Base-by-base conservation (phyloP, 2,113 vertebrate species). In the Pluvianellus socialis region DNA sequence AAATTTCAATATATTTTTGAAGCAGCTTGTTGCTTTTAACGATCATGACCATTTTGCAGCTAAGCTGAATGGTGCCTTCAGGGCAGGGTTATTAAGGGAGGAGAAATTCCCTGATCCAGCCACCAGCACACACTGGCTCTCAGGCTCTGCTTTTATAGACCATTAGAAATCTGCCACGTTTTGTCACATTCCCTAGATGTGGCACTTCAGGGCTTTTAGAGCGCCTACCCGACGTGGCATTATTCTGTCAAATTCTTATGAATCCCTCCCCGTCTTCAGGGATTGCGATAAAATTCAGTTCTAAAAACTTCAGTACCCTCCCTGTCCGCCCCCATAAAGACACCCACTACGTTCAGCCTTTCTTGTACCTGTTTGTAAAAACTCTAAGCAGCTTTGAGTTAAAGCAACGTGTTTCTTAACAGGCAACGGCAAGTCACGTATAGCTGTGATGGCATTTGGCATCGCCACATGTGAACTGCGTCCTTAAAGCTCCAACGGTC, bases 11-110 rank as follows among this genome's bases (percentile, higher is more conserved):
- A 30, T 4, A 30, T n/a, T 79, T 88, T 28, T 58, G 62, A 80
- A 94, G 81, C 55, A 90, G 70, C 44, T 63, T 92, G 42, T 74
- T 92, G 91, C 68, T 65, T 94, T 94, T 88, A 91, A 82, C 33
- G 77, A 68, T 79, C 66, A 22, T 1, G 8, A 59, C 52, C 33
- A 35, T 68, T 81, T 33, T 30, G 87, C 75, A 89, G 79, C 18
- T 18, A 55, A 89, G 50, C 63, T 33, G 68, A 81, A 53, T 3
- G 23, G 90, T 44, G 63, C 70, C 92, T 81, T 75, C 52, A 68
- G 56, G 89, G 94, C 73, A 67, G 33, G 0, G 0, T 56, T 96
- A 47, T 38, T 55, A 67, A 74, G 40, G 61, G 17, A 79, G 66
- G 18, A 86, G 84, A 71, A 75, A 81, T 84, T 44, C 80, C 17